Base-by-base conservation (phyloP, 2,113 vertebrate species). In the Mystacornis crossleyi region DNA sequence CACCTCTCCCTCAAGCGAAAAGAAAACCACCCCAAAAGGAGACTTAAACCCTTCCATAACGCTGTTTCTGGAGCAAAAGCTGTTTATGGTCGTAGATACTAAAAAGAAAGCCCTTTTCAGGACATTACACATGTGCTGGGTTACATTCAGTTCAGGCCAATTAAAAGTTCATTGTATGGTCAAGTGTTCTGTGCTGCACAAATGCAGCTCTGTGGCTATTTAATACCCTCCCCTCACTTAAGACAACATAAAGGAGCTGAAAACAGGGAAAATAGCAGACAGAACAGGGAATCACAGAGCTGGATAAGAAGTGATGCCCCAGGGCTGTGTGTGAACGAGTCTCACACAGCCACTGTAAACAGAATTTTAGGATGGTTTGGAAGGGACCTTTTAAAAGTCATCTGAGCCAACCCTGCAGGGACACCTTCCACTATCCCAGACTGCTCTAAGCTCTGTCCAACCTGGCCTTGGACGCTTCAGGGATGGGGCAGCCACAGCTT, bases 401-500 rank as follows among this genome's bases (percentile, higher is more conserved):
- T 29, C 33, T 33, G 8, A 8, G 19, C 12, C 23, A 38, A 36
- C 7, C 23, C 43, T 58, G 60, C 21, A 57, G 34, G 26, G 50
- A 50, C 60, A 74, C 6, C 8, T 67, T 25, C 54, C 20, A 47
- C 20, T 5, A 5, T 18, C 18, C 34, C 70, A 69, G 25, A 3
- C 0, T 82, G 19, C 4, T 61, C 38, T 38, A 33, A 51, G 18
- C 36, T 0, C 14, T 0, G 0, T 42, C 60, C 77, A 89, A 0
- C 33, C 45, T 58, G 60, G 12, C 10, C 10, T 29, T 51, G 53
- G 24, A 53, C 28, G 25, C 2, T 45, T 18, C 78, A 82, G 45
- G 47, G 69, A 47, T 15, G 53, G 15, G 53, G 3, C 77, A 89
- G 43, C 60, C 86, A 29, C 51, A 74, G 54, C 17, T 61, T 18